Conservation (phyloP, 92 coral and sea anemone genomes). For the Micromussa lordhowensis region DNA sequence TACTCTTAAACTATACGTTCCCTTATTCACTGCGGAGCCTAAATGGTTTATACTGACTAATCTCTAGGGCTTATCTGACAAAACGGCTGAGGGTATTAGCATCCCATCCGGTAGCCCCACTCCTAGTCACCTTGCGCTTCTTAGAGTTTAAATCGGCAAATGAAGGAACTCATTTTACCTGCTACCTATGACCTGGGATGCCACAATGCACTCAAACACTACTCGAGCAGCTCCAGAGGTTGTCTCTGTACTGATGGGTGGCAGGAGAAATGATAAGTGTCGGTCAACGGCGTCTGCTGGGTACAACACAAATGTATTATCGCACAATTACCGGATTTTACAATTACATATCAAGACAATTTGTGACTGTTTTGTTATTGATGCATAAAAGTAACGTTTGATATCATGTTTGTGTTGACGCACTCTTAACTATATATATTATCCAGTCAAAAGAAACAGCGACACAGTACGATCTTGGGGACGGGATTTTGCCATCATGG, state of each 20-base stretch:
- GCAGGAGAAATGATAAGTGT: slow-evolving; percentile 1
- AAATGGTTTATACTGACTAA: too few species aligned
- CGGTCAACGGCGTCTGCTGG: neutral
- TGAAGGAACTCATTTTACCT: neutral
- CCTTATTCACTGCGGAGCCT: too few species aligned
- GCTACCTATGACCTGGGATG: neutral
- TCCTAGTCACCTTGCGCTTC: too few species aligned
- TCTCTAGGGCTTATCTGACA: too few species aligned
- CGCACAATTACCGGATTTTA: neutral
- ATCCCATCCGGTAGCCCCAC: too few species aligned
- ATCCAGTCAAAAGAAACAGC: too few species aligned
- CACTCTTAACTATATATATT: too few species aligned
- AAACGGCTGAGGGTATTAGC: too few species aligned
- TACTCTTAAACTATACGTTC: too few species aligned
- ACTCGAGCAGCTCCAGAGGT: slow-evolving; percentile 2
- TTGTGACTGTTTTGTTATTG: neutral
- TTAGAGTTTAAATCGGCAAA: neutral
- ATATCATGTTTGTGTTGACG: too few species aligned
- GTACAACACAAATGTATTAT: neutral
- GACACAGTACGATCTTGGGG: too few species aligned
- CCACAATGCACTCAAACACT: slow-evolving; percentile 40
- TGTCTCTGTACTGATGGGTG: neutral
- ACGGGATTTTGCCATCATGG: too few species aligned
- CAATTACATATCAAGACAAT: neutral
- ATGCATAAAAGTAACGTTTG: neutral